Evolutionary conservation across 2,797 vertebrate genomes (phyloP), one percentile per base, ranked within the genome.

Genomic region (Glyptemys insculpta): DNA sequence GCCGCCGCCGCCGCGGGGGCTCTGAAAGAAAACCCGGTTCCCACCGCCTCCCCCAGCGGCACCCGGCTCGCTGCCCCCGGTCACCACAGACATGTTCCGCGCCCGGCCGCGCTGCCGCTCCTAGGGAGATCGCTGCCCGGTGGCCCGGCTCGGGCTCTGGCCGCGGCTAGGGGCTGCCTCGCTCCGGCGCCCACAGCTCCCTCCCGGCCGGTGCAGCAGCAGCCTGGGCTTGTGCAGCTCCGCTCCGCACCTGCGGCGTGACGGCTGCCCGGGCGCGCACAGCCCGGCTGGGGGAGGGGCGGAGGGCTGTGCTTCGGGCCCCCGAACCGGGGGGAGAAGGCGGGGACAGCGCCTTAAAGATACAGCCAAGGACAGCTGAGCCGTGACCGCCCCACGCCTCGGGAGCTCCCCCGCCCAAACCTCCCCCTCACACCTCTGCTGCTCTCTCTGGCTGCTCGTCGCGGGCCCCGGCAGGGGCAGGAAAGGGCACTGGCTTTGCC

Each of bases 21-120:
- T 98, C 97, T 98, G 98, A 95, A 98, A 98, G 96, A 98, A 98
- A 68, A 98, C 98, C 37, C 98, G 98, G 91, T 93, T 97, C 8
- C 98, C 96, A 41, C 97, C 95, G 84, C 97, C 97, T 25, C 95
- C 94, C 16, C 97, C 94, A 16, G 94, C 93, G 8, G 97, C 97
- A 8, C 97, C 95, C 89, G 98, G 94, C 97, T 98, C 98, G 80
- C 97, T 97, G 86, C 98, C 96, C 88, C 97, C 98, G 10, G 97
- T 96, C 7, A 88, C 97, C 97, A 98, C 96, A 81, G 97, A 98
- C 97, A 98, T 98, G 88, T 88, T 95, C 94, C 88, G 85, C 92
- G 41, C 41, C 88, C 62, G 65, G 86, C 16, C 87, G 34, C 54
- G 92, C 94, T 62, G 93, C 97, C 53, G 80, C 92, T 41, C 74